Conservation (phyloP, 2,113 vertebrate genomes). For the Gopherus flavomarginatus region DNA sequence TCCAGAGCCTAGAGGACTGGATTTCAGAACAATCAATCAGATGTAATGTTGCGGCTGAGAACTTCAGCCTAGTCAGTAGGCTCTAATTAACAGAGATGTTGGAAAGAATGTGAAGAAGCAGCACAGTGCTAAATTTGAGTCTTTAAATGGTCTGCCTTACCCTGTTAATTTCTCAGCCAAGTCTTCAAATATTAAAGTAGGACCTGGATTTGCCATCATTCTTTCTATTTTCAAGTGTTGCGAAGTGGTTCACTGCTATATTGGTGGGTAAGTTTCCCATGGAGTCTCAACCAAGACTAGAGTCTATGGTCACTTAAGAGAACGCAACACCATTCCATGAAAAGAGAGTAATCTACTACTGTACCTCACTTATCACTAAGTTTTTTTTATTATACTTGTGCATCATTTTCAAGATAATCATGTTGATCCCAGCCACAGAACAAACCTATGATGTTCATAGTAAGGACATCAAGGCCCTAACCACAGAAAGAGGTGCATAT, state of each 20-base stretch:
- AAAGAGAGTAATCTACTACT: background rate
- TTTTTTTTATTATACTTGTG: background rate
- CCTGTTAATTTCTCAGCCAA: background rate
- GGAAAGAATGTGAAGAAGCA: slow-evolving; percentile 28
- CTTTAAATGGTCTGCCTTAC: slow-evolving; percentile 17
- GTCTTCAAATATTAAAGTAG: background rate
- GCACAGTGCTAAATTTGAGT: background rate
- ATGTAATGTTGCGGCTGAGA: background rate
- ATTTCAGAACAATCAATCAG: background rate
- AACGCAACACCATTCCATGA: background rate
- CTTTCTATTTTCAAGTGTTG: background rate
- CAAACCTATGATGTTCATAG: background rate
- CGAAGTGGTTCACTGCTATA: background rate
- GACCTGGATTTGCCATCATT: background rate
- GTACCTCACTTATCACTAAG: background rate
- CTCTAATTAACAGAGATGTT: slow-evolving; percentile 29
- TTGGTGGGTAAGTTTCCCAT: background rate
- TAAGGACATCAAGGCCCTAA: background rate
- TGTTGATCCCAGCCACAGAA: background rate
- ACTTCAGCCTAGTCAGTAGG: background rate
- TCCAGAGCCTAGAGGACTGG: background rate
- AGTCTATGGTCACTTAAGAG: background rate
- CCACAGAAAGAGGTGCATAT: background rate
- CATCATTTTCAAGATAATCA: background rate
- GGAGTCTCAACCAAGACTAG: background rate